These are phyloP conservation scores for Thripadectes ignobilis DNA, from an alignment of 2,797 vertebrate species.

Conservation along the genomic window DNA sequence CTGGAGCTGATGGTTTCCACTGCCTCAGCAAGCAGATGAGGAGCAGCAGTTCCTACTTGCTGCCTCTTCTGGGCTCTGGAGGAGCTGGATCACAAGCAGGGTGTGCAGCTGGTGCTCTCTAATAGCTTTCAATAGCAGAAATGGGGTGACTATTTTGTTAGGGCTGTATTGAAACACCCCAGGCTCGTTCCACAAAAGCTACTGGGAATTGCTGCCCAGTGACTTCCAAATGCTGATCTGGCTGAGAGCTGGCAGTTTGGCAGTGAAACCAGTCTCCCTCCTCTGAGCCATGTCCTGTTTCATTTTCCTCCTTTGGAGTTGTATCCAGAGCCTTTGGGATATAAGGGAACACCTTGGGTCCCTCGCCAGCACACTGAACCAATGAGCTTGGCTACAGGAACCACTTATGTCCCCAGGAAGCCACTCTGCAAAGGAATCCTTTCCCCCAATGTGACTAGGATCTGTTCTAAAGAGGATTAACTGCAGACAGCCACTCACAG, in stretches of 20 bases:
- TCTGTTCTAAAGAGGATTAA: slow-evolving; percentile 43
- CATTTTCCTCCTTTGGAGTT: not conserved
- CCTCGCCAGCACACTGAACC: not conserved
- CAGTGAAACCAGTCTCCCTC: not conserved
- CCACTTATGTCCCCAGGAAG: not conserved
- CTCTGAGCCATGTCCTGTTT: not conserved
- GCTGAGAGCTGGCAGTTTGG: not conserved
- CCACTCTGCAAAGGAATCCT: slow-evolving; percentile 36
- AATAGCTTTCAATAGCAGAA: not conserved
- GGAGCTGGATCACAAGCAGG: not conserved
- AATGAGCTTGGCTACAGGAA: not conserved
- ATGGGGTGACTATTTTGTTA: not conserved
- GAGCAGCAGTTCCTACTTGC: not conserved
- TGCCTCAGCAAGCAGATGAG: not conserved
- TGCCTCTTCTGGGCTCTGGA: not conserved
- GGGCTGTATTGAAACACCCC: not conserved
- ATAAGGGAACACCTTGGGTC: not conserved
- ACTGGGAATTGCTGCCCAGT: not conserved
- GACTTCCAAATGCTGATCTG: not conserved
- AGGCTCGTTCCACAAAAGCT: not conserved
- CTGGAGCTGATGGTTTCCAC: not conserved
- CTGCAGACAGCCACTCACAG: not conserved
- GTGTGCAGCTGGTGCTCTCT: not conserved
- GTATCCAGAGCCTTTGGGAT: not conserved
- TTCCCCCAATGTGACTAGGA: slow-evolving; percentile 22